These are phyloP conservation scores for Oegoconia quadripuncta DNA, from an alignment of 2,888 invertebrate species.

Conservation along the genomic window DNA sequence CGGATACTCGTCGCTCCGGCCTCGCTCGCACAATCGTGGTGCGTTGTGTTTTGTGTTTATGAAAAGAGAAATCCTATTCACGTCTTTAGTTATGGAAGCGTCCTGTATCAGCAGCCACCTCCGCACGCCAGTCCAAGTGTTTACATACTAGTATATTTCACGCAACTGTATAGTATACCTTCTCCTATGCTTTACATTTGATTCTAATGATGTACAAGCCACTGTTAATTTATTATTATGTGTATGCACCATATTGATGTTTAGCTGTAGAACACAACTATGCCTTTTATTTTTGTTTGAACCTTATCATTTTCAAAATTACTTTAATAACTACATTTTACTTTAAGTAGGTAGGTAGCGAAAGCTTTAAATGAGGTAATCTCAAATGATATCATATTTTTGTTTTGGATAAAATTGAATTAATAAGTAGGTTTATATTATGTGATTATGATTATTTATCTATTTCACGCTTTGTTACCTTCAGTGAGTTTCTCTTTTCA, in stretches of 20 bases:
- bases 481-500: conserved; percentile 72
- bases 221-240: conserved; percentile 24
- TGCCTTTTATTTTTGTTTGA: too few relatives aligned
- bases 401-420: not conserved
- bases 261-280: conserved; percentile 23
- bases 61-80: conserved; percentile 70
- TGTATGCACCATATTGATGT: conserved; percentile 36
- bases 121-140: conserved; percentile 44
- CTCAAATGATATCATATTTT: too few relatives aligned
- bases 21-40: conserved; percentile 81
- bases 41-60: conserved; percentile 78
- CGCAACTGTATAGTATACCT: conserved; percentile 48
- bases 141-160: conserved; percentile 22
- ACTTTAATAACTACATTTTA: not conserved
- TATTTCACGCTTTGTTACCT: conserved; percentile 36
- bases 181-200: conserved; percentile 40
- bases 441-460: not conserved
- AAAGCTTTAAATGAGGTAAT: too few relatives aligned
- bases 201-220: conserved; percentile 18
- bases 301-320: not conserved
- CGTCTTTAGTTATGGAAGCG: conserved; percentile 39
- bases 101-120: conserved; percentile 42
- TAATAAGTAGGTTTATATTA: not conserved
- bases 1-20: conserved; percentile 72
- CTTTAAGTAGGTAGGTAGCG: not conserved